Percentiles rank a stretch among this genome's conserved stretches.
These are phyloP conservation scores for Liasis olivaceus DNA, from an alignment of 2,797 vertebrate genomes.

Conservation along the genomic window DNA sequence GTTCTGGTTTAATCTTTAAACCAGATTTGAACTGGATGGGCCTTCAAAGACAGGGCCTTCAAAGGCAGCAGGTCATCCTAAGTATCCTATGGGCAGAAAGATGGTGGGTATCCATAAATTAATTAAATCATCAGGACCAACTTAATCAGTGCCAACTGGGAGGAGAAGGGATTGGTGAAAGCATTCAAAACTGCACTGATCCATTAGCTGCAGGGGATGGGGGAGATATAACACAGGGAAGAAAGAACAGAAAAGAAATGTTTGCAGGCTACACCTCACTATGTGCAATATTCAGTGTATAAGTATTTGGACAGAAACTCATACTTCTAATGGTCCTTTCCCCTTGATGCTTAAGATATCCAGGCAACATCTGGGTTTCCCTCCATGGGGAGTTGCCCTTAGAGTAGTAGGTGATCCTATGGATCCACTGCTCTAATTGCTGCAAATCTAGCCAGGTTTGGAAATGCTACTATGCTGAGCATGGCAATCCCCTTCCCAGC, in stretches of 20 bases:
- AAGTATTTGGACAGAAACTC: not conserved
- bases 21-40: not conserved
- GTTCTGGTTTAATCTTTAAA: not conserved
- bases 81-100: not conserved
- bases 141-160: too few relatives aligned
- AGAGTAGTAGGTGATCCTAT: not conserved
- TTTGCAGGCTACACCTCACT: not conserved
- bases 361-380: not conserved
- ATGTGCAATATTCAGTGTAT: not conserved
- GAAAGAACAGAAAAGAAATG: not conserved
- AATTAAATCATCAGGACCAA: not conserved
- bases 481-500: too few relatives aligned
- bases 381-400: not conserved
- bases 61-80: not conserved
- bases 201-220: not conserved
- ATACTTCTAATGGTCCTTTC: not conserved
- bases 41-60: not conserved
- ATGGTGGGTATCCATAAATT: not conserved
- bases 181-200: not conserved
- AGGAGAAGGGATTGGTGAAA: not conserved
- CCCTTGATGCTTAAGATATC: not conserved
- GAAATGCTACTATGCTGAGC: not conserved
- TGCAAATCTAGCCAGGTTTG: not conserved
- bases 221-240: too few relatives aligned
- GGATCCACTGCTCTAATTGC: not conserved